Percentiles rank a stretch among this genome's conserved stretches.
Conservation (phyloP, 2,797 vertebrate genomes). For the Echiichthys vipera region DNA sequence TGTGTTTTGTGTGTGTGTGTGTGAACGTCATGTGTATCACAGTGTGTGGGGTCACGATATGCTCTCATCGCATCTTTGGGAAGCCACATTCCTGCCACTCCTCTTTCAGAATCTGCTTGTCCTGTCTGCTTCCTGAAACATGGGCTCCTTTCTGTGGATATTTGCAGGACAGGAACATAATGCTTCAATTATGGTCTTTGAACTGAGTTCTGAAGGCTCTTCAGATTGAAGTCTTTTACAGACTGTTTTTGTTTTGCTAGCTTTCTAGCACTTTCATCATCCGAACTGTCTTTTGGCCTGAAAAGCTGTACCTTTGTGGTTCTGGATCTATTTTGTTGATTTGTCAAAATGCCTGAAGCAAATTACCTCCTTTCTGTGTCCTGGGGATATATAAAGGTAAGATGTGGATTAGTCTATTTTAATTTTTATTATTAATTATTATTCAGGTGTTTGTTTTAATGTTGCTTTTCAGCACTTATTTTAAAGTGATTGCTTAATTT, state of each 20-base stretch:
- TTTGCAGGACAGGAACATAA: conserved; percentile 52
- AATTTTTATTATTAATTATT: too few relatives aligned
- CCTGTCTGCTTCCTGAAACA: conserved; percentile 38
- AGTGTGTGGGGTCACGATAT: conserved; percentile 60
- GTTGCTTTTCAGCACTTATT: neutral
- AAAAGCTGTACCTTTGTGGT: conserved; percentile 35
- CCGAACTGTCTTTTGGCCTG: conserved; percentile 18
- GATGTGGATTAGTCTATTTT: conserved; percentile 52
- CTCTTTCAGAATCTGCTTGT: conserved; percentile 32
- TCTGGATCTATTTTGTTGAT: conserved; percentile 56
- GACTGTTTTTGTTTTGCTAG: conserved; percentile 26
- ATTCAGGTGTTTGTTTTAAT: conserved; percentile 26
- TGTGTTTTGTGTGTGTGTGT: conserved; percentile 13
- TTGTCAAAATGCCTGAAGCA: conserved; percentile 96
- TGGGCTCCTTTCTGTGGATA: conserved; percentile 46
- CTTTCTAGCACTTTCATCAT: conserved; percentile 20
- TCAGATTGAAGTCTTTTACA: conserved; percentile 55
- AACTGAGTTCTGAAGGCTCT: conserved; percentile 16
- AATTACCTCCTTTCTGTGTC: conserved; percentile 98
- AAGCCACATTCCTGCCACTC: conserved; percentile 34
- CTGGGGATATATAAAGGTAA: conserved; percentile 99
- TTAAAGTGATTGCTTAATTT: neutral
- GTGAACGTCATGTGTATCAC: conserved; percentile 22
- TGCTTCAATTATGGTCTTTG: conserved; percentile 58
- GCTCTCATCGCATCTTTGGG: conserved; percentile 54